Evolutionary conservation across 2,113 vertebrate genomes (phyloP).

Genomic region (Cavia aperea): DNA sequence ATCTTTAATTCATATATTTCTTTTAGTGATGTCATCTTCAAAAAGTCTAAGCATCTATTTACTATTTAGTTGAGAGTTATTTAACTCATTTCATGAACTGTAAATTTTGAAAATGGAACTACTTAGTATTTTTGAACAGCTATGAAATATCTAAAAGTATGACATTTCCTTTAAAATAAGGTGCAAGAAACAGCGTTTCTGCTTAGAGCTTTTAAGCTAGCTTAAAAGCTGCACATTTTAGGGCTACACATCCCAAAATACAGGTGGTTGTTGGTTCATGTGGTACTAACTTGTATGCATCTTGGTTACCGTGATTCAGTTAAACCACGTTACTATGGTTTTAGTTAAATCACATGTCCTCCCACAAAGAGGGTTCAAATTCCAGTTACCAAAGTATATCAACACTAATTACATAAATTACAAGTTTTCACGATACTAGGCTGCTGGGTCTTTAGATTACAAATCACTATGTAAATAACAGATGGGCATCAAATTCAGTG

Average conservation of each 20-base stretch:
- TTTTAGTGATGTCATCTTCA: conserved; percentile 10
- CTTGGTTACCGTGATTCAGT: background rate
- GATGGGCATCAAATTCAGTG: background rate
- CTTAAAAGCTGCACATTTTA: background rate
- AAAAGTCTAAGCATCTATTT: conserved; percentile 7
- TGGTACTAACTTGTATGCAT: background rate
- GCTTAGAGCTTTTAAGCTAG: background rate
- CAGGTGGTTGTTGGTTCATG: background rate
- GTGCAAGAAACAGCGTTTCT: background rate
- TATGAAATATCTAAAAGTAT: background rate
- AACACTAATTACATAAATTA: background rate
- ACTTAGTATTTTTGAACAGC: background rate
- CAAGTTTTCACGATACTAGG: background rate
- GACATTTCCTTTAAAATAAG: background rate
- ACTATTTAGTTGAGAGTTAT: conserved; percentile 2
- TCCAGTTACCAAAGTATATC: background rate
- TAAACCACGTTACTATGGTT: background rate
- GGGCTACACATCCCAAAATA: background rate
- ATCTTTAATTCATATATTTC: background rate
- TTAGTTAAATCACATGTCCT: background rate
- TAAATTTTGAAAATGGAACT: background rate
- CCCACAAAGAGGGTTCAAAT: background rate
- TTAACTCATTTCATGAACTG: background rate
- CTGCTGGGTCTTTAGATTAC: background rate
- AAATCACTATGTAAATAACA: background rate